phyloP scores from a whole-genome alignment of 2,888 invertebrate genomes.

The Oscheius myriophilus region DNA sequence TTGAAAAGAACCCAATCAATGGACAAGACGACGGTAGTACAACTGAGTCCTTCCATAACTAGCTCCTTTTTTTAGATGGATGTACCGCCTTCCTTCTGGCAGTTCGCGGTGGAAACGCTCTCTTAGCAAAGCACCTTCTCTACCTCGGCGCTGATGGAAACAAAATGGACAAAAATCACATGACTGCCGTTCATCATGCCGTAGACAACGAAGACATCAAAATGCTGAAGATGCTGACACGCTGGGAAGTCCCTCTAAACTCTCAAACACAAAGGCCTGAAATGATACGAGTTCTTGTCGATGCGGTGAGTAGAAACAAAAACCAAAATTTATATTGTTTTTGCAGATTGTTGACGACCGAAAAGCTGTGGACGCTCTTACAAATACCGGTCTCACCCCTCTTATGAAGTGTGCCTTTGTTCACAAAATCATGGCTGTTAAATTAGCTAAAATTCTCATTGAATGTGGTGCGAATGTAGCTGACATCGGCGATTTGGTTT shows the following conservation, averaged over 20 bases:
- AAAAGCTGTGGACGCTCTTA: conserved; percentile 4
- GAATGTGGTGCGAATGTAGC: conserved; percentile 10
- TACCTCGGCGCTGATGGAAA: conserved; percentile 12
- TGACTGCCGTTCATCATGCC: conserved; percentile 19
- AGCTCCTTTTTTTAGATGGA: conserved; percentile 12
- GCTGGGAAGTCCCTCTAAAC: too few relatives aligned
- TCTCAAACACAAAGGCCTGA: too few relatives aligned
- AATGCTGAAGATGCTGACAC: conserved; percentile 1
- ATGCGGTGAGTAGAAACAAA: too few relatives aligned
- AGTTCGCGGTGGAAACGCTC: background rate
- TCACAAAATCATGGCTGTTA: background rate
- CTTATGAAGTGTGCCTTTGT: conserved; percentile 17
- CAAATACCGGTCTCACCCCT: background rate
- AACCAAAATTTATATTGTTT: too few relatives aligned
- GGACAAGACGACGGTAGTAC: too few relatives aligned
- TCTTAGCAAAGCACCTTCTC: conserved; percentile 8
- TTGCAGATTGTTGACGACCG: background rate
- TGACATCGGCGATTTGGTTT: conserved; percentile 7
- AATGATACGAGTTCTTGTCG: too few relatives aligned
- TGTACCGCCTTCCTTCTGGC: conserved; percentile 11
- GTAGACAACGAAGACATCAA: conserved; percentile 8
- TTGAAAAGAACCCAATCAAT: too few relatives aligned
- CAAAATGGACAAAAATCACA: background rate
- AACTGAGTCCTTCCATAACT: too few relatives aligned
- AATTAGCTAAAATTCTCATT: conserved; percentile 11